Evolutionary conservation across 2,797 vertebrate species (phyloP).

Genomic region (Tamandua tetradactyla): DNA sequence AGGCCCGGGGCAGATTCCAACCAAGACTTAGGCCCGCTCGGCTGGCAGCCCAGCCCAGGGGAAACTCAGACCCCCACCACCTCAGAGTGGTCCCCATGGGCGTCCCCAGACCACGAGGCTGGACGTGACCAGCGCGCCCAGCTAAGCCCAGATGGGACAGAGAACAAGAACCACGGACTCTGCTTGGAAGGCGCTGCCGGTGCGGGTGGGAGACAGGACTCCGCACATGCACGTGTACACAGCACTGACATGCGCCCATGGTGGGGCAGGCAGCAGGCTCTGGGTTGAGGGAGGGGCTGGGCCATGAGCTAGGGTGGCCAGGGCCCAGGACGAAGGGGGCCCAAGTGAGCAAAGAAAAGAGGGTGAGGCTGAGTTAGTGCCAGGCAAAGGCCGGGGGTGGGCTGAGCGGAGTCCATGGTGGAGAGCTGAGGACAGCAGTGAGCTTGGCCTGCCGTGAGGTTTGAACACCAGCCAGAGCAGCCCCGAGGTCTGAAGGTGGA

Average conservation of each 20-base stretch:
- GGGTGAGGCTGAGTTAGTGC: not conserved
- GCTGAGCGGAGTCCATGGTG: not conserved
- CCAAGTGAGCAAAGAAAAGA: not conserved
- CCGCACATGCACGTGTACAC: fast-evolving
- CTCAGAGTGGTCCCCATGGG: fast-evolving
- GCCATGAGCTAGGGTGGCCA: too few relatives aligned
- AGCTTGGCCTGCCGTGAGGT: not conserved
- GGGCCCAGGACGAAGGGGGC: not conserved
- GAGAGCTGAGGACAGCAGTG: not conserved
- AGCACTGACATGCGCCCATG: not conserved
- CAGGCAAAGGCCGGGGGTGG: not conserved
- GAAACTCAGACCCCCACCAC: not conserved
- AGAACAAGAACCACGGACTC: not conserved
- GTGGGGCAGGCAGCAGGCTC: not conserved
- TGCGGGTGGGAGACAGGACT: not conserved
- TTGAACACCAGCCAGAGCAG: not conserved
- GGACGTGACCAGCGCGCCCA: not conserved
- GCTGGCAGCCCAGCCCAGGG: not conserved
- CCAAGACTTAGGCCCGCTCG: not conserved
- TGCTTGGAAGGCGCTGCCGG: not conserved
- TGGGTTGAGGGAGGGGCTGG: too few relatives aligned
- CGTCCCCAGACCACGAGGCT: fast-evolving
- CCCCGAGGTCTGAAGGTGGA: not conserved
- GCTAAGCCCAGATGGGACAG: not conserved
- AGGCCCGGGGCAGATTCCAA: not conserved